Evolutionary conservation across 2,113 vertebrate genomes (phyloP), one percentile per base, ranked within the genome.

Genomic region (Serilophus lunatus): DNA sequence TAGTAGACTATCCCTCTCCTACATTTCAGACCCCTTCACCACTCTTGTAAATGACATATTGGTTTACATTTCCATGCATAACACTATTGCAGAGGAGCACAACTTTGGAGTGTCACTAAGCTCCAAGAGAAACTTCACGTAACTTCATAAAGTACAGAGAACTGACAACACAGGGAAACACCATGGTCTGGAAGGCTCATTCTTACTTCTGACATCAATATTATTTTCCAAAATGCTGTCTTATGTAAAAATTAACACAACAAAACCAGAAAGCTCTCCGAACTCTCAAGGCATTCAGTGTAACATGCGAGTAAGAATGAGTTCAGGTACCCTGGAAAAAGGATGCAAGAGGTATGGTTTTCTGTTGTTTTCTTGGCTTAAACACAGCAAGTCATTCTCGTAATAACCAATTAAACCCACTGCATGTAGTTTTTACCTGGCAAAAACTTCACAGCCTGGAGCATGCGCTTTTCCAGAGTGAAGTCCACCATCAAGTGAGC

Each of bases 401-500:
- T 23, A 77, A 14, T 47, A 86, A 60, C 33, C 92, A 63, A 79
- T 40, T 35, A 26, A 78, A 69, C 19, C 36, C 4, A 1, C 4
- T 51, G 35, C 13, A 36, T 15, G 51, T 7, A 53, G 15, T 70
- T 88, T 81, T 97, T 98, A 99, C 99, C 99, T 94, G 99, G 99
- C 91, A 99, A 98, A 97, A 99, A 99, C 96, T 98, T 97, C 25
- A 99, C 97, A 66, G 96, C 92, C 53, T 98, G 98, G 81, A 99
- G 98, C 86, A 98, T 98, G 74, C 86, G 97, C 86, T 97, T 98
- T 96, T 99, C 99, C 45, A 97, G 88, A 91, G 98, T 94, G 40
- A 99, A 99, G 97, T 99, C 99, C 66, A 99, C 99, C 80, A 98
- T 99, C 92, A 99, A 97, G 25, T 99, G 98, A 56, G 98, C 98